Evolutionary conservation across 2,113 vertebrate genomes (phyloP), one percentile per base, ranked within the genome.

Genomic region (Castor canadensis): DNA sequence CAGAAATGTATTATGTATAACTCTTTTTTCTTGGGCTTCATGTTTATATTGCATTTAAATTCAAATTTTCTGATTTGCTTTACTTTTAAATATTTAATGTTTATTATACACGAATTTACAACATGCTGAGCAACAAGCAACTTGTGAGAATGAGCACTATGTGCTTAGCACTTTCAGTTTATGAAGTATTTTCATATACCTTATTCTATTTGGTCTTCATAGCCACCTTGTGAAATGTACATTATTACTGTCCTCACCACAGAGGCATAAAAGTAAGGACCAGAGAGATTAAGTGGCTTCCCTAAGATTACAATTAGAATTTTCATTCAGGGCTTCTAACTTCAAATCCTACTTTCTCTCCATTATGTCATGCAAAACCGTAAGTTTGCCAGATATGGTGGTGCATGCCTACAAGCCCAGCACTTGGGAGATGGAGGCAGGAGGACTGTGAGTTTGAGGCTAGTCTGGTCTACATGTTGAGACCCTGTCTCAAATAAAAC

Each of bases 51-150:
- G 69, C 40, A 81, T 95, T 96, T 89, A 93, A 86, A 94, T 96
- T 94, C 91, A 91, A 71, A 58, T 75, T 91, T 94, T 91, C 75
- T 89, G 86, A 93, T 93, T 89, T 95, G 96, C 89, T 95, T 93
- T 87, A 54, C 89, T 91, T 79, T 89, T 96, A 93, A 96, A 96
- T 95, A 94, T 96, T 97, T 97, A 94, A 95, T 95, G 92, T 80
- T 96, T 94, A 93, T 97, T 96, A 89, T 77, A 89, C 73, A 69
- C 6, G 28, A 64, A 69, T 94, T 73, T 49, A n/a, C 45, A 91
- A 91, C 83, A 91, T 66, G 67, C 73, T 54, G 73, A 89, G 86
- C 86, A 93, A 62, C 82, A 94, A 64, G 85, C 86, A 64, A 38
- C 72, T 32, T 64, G 77, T 67, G 62, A 83, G 72, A 45, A 81